phyloP scores from a whole-genome alignment of 2,797 vertebrate genomes.

The Brachyrhaphis roseni region DNA sequence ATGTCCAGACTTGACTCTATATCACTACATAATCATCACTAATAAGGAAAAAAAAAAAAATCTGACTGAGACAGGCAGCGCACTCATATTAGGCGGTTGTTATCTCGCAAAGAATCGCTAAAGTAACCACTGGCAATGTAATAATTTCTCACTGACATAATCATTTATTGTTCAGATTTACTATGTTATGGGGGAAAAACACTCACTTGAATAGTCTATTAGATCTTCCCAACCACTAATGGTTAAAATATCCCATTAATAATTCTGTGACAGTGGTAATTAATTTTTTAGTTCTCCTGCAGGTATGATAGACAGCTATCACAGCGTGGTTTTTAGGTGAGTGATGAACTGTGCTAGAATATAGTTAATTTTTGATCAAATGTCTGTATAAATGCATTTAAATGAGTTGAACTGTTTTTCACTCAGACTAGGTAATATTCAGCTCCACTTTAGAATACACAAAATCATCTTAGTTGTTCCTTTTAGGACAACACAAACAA shows the following conservation, averaged over 20 bases:
- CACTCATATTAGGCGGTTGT: conserved; percentile 7
- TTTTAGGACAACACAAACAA: neutral
- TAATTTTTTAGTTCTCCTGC: conserved; percentile 19
- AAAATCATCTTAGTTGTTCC: neutral
- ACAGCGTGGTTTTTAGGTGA: neutral
- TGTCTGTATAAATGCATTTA: neutral
- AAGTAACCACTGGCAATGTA: conserved; percentile 23
- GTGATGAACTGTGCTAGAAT: neutral
- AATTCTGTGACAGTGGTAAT: conserved; percentile 16
- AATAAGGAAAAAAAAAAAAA: conserved; percentile 47
- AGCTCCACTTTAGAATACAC: neutral
- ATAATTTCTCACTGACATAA: conserved; percentile 35
- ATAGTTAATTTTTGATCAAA: neutral
- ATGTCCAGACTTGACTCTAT: conserved; percentile 49
- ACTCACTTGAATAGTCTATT: neutral
- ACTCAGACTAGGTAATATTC: neutral
- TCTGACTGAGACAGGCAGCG: conserved; percentile 34
- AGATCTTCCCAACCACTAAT: conserved; percentile 14
- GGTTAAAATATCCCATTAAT: conserved; percentile 17
- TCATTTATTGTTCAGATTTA: conserved; percentile 39
- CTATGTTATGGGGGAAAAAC: conserved; percentile 9
- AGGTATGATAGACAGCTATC: neutral
- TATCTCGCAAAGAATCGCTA: conserved; percentile 33
- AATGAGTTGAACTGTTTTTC: neutral
- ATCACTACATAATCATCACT: conserved; percentile 52